A percentile compares a stretch with the other conserved stretches of the same genome.
Conservation (phyloP, 2,113 vertebrate genomes). For the Trochalopteron elliotii region DNA sequence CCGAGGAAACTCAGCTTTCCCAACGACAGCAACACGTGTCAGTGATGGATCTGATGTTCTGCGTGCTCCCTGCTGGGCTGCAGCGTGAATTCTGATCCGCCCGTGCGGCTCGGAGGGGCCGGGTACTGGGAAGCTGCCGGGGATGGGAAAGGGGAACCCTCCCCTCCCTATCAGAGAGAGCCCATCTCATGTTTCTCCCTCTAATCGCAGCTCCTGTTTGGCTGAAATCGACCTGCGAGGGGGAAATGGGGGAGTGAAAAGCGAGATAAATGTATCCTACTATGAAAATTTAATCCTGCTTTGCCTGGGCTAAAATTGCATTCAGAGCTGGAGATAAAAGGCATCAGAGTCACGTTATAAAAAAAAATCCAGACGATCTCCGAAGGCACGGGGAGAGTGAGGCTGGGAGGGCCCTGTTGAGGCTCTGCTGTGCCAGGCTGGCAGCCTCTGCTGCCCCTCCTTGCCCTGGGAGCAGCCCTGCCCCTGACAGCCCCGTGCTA, state of each 20-base stretch:
- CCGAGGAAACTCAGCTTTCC: background rate
- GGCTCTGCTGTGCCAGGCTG: background rate
- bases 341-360: constrained; percentile 1
- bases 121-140: background rate
- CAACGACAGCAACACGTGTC: background rate
- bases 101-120: background rate
- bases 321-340: constrained; percentile 68
- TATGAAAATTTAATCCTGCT: constrained; percentile 75
- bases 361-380: constrained; percentile 17
- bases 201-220: constrained; percentile 35
- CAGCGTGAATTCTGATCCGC: background rate
- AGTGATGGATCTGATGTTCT: background rate
- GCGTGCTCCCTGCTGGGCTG: background rate
- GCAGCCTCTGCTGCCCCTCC: background rate
- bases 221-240: constrained; percentile 13
- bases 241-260: background rate
- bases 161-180: background rate
- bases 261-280: constrained; percentile 61
- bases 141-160: background rate
- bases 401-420: background rate
- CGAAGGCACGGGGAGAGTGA: background rate
- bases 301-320: constrained; percentile 67
- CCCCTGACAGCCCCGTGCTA: too few species aligned
- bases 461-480: background rate
- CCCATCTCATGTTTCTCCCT: background rate